Evolutionary conservation across 2,113 vertebrate genomes (phyloP).

Genomic region (Hydrolagus affinis): DNA sequence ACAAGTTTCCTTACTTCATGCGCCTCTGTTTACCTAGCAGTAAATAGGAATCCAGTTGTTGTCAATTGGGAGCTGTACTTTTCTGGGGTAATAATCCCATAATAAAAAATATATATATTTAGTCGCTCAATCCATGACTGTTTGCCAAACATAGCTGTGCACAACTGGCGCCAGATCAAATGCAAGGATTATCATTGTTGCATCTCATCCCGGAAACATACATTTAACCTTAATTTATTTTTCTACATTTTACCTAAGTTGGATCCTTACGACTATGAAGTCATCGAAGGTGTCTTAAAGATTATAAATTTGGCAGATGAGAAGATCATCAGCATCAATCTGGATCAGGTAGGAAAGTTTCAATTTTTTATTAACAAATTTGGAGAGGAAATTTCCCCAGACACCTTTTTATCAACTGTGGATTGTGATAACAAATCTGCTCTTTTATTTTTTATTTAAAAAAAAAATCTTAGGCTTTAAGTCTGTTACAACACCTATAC

Average conservation of each 20-base stretch:
- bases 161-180: too few relatives aligned
- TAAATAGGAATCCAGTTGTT: too few relatives aligned
- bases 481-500: conserved; percentile 78
- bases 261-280: conserved; percentile 90
- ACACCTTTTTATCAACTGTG: not conserved
- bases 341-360: conserved; percentile 63
- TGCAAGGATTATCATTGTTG: too few relatives aligned
- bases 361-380: not conserved
- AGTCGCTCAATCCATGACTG: too few relatives aligned
- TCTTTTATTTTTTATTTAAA: not conserved
- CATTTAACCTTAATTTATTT: not conserved
- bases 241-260: conserved; percentile 57
- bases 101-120: too few relatives aligned
- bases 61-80: too few relatives aligned
- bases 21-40: too few relatives aligned
- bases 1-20: too few relatives aligned
- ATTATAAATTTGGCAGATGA: conserved; percentile 76
- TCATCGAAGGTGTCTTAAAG: conserved; percentile 74
- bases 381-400: not conserved
- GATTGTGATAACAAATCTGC: too few relatives aligned
- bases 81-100: too few relatives aligned
- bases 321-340: conserved; percentile 58
- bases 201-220: not conserved
- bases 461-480: conserved; percentile 64
- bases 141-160: too few relatives aligned